These are phyloP conservation scores for Sitobion miscanthi DNA, from an alignment of 1,140 invertebrate genomes.

Conservation along the genomic window DNA sequence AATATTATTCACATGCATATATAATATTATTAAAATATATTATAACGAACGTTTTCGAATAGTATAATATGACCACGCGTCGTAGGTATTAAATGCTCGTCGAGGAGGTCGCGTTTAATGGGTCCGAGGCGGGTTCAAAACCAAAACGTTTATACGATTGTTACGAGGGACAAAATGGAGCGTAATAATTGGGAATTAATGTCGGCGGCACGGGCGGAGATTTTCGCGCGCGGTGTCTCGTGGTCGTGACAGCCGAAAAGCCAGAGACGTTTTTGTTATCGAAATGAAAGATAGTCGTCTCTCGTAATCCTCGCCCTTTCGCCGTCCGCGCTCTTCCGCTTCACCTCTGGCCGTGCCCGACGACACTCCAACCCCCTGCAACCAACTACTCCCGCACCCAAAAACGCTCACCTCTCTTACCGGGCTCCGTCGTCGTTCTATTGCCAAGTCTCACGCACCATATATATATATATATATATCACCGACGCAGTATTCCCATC, in stretches of 20 bases:
- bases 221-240: constrained; percentile 21
- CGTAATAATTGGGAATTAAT: constrained; percentile 48
- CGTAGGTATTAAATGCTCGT: not conserved
- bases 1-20: too few relatives aligned
- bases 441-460: constrained; percentile 5
- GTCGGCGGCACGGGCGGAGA: not conserved
- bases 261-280: constrained; percentile 33
- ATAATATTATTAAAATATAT: too few relatives aligned
- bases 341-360: not conserved
- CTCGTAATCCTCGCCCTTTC: not conserved
- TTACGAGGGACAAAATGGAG: constrained; percentile 7
- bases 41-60: not conserved
- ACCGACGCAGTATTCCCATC: not conserved
- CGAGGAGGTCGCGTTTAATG: not conserved
- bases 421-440: not conserved
- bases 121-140: not conserved
- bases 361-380: not conserved
- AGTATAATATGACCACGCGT: not conserved
- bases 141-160: constrained; percentile 14
- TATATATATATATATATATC: not conserved
- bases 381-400: not conserved
- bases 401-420: not conserved
- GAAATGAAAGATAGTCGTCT: constrained; percentile 51
- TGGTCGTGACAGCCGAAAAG: constrained; percentile 50
- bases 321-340: not conserved